These are phyloP conservation scores for Acanthoscelides obtectus DNA, from an alignment of 2,888 invertebrate genomes.

Conservation along the genomic window DNA sequence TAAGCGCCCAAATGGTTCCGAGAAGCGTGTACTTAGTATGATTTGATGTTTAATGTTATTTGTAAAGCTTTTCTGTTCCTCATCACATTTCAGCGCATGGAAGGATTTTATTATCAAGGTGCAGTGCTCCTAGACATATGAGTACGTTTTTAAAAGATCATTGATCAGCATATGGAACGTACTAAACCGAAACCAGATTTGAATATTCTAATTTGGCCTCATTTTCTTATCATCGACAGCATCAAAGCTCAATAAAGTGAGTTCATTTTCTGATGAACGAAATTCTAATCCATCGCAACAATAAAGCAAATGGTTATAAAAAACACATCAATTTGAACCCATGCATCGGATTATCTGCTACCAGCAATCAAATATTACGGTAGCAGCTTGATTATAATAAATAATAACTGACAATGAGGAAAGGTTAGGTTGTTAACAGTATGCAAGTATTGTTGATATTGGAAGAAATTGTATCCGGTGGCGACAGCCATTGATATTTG, in stretches of 20 bases:
- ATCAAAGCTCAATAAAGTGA: background rate
- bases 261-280: background rate
- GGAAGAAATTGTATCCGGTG: background rate
- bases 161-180: too few relatives aligned
- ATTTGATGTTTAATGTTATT: too few relatives aligned
- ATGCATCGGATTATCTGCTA: background rate
- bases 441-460: background rate
- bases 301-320: background rate
- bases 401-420: background rate
- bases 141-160: too few relatives aligned
- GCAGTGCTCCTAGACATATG: too few relatives aligned
- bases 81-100: too few relatives aligned
- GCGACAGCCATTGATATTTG: background rate
- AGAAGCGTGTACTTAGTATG: too few relatives aligned
- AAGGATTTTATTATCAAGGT: too few relatives aligned
- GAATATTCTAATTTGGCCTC: too few relatives aligned
- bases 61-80: too few relatives aligned
- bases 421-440: background rate
- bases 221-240: background rate
- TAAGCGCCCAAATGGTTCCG: too few relatives aligned
- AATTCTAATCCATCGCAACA: background rate
- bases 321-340: background rate
- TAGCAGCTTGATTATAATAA: background rate
- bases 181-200: too few relatives aligned
- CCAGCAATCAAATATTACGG: background rate